These are phyloP conservation scores for Caenorhabditis latens DNA, from an alignment of 1,140 invertebrate genomes.

Conservation along the genomic window DNA sequence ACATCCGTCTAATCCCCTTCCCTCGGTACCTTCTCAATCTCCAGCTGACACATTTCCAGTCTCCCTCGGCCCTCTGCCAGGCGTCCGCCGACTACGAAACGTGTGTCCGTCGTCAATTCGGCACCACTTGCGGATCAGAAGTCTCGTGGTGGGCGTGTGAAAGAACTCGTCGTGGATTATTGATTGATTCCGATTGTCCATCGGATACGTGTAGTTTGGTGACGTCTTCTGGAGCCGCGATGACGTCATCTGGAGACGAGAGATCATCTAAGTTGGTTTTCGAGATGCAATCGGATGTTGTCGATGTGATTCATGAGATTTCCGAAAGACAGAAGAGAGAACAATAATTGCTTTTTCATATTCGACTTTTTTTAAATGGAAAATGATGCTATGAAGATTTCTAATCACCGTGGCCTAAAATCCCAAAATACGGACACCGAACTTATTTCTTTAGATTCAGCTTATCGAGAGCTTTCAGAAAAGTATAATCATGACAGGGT, in stretches of 20 bases:
- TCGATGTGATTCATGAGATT: neutral
- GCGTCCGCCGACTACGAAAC: conserved; percentile 18
- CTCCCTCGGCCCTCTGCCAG: neutral
- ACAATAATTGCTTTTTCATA: no score
- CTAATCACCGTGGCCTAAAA: no score
- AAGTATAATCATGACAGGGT: no score
- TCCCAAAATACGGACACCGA: no score
- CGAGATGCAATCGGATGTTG: neutral
- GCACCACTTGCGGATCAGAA: conserved; percentile 17
- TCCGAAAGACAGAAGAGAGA: no score
- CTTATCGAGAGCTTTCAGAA: no score
- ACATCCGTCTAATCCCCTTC: neutral
- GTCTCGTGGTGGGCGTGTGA: conserved; percentile 58
- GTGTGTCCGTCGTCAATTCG: conserved; percentile 26
- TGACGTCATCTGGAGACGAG: neutral
- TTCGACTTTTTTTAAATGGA: no score
- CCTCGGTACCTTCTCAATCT: no score
- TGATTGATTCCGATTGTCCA: conserved; percentile 49
- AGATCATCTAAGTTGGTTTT: neutral
- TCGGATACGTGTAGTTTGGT: conserved; percentile 21
- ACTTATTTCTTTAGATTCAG: no score
- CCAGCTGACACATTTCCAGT: conserved; percentile 11
- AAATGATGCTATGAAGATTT: no score
- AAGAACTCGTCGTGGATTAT: conserved; percentile 27
- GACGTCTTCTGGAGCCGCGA: neutral